Percentiles rank a stretch among this genome's conserved stretches.
Conservation (phyloP, 1,140 invertebrate species). For the Pomphorhynchus laevis region DNA sequence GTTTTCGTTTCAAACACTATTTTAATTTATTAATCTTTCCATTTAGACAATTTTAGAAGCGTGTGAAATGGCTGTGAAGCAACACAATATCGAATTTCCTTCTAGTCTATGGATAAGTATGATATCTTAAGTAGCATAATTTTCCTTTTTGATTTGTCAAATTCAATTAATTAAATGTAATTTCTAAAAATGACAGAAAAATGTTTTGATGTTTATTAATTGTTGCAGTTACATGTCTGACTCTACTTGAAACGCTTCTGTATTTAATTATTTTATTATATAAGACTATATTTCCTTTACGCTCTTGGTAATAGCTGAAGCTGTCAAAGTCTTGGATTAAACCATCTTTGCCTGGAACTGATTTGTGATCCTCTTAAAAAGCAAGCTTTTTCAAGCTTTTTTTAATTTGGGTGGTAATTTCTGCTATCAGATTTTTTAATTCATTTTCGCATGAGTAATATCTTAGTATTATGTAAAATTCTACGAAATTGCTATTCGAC, state of each 20-base stretch:
- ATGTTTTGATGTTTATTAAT: no score
- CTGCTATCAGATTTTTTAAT: not conserved
- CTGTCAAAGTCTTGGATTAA: no score
- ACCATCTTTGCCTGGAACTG: no score
- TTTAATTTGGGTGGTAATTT: conserved; percentile 10
- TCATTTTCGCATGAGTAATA: no score
- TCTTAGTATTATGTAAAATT: no score
- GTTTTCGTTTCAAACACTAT: conserved; percentile 8
- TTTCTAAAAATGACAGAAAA: no score
- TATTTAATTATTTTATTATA: conserved; percentile 1
- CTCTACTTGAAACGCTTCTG: not conserved
- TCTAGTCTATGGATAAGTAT: conserved; percentile 79
- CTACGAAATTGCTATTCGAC: conserved; percentile 6
- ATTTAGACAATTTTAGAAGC: conserved; percentile 30
- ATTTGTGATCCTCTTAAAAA: conserved; percentile 3
- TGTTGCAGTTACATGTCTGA: no score
- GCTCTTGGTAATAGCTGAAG: no score
- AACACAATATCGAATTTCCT: conserved; percentile 67
- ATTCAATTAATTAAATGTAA: no score
- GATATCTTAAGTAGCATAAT: conserved; percentile 16
- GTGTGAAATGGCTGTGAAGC: conserved; percentile 39
- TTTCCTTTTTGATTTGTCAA: not conserved
- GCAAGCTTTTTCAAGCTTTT: conserved; percentile 10
- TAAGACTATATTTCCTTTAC: not conserved
- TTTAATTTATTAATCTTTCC: conserved; percentile 9